Evolutionary conservation across 2,113 vertebrate species (phyloP), one percentile per base, ranked within the genome.

Genomic region (Mustelus asterias): DNA sequence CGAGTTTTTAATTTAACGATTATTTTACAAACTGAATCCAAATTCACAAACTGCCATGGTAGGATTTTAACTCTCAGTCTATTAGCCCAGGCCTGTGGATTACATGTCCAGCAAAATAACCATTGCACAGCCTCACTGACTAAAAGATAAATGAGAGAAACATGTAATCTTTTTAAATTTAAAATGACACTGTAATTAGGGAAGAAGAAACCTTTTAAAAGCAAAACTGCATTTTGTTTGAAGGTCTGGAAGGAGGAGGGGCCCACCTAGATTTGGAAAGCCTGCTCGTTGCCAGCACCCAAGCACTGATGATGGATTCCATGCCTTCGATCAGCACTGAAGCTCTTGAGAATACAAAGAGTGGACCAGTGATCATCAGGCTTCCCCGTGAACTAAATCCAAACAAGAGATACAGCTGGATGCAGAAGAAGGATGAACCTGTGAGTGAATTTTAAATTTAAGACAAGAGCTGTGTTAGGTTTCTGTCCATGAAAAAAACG

Each of bases 321-420:
- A 95, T 76, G 44, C 67, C 67, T 76, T 48, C 44, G 0, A 70
- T 76, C 1, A 70, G 24, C 41, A 72, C 41, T 14, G 99, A 99
- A 96, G 99, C 98, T 96, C 98, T 99, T 58, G 98, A 99, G 93
- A 98, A 98, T 96, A 97, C 97, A 3, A 97, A 98, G 96, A 99
- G 98, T 96, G 96, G 96, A 29, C 78, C 96, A 96, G 97, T 97
- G 80, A 98, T 98, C 97, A 97, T 99, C 96, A 97, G 98, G 96
- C 98, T 99, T 85, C 98, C 99, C 0, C 97, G 99, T 96, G 98
- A 98, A 41, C 97, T 99, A 96, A 98, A 99, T 96, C 98, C 98
- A 96, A 98, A 98, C 98, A 99, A 98, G 97, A 99, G 98, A 96
- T 99, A 99, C 97, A 99, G 99, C 98, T 99, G 99, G 99, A 99